Conservation (phyloP, 2,113 vertebrate species). For the Cygnus buccinator region DNA sequence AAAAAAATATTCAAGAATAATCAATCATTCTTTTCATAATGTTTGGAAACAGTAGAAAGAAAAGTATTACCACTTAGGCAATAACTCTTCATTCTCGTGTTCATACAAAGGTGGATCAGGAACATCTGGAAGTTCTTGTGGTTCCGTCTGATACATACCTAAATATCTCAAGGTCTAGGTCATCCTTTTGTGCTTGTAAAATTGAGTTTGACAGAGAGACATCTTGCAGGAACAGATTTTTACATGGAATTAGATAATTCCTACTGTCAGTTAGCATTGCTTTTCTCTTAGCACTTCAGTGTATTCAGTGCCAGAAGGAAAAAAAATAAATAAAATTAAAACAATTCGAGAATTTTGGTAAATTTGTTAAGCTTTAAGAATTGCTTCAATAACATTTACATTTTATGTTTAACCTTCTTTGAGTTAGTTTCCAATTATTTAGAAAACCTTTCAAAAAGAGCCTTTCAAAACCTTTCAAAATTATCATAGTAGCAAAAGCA, state of each 20-base stretch:
- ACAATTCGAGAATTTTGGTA: neutral
- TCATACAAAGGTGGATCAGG: neutral
- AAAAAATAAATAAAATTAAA: neutral
- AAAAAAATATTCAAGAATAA: neutral
- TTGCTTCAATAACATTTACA: neutral
- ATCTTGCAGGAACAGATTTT: conserved; percentile 28
- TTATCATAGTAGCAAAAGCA: neutral
- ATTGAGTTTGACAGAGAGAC: conserved; percentile 8
- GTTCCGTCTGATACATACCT: neutral
- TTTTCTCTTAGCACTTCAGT: neutral
- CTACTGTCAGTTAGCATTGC: neutral
- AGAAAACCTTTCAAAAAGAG: neutral
- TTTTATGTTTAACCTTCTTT: neutral
- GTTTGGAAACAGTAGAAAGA: neutral
- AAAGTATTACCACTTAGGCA: neutral
- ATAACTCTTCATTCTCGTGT: neutral
- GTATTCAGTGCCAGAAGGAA: neutral
- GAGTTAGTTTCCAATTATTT: neutral
- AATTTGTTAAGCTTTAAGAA: neutral
- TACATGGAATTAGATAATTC: conserved; percentile 9
- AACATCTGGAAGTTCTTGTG: conserved; percentile 27
- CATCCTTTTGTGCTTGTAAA: conserved; percentile 3
- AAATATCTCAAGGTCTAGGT: neutral
- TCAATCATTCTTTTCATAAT: neutral
- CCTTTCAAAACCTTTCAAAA: neutral